phyloP scores from a whole-genome alignment of 2,888 invertebrate genomes.

The Drosophila lutescens region DNA sequence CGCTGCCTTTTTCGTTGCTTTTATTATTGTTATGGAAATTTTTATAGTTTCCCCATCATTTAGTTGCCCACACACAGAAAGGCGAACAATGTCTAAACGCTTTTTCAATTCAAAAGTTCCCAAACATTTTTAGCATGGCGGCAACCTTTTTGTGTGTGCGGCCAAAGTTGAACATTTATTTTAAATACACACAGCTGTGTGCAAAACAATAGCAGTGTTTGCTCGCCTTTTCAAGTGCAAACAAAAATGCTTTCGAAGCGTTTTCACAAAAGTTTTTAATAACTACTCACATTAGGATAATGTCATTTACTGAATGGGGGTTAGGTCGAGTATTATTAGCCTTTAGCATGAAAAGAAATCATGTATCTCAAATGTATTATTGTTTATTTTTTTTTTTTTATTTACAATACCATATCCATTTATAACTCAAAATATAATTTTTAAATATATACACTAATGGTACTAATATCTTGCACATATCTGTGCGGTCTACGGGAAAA shows the following conservation, averaged over 20 bases:
- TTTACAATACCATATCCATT: no score
- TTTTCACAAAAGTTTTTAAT: neutral
- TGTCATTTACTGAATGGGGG: neutral
- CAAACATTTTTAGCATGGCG: slow-evolving; percentile 48
- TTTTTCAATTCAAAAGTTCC: slow-evolving; percentile 68
- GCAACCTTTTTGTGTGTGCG: slow-evolving; percentile 37
- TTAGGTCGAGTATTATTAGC: no score
- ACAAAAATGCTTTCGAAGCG: neutral
- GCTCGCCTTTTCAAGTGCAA: neutral
- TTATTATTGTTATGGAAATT: slow-evolving; percentile 78
- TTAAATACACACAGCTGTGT: slow-evolving; percentile 36
- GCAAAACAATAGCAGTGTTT: slow-evolving; percentile 6
- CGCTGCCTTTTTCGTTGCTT: slow-evolving; percentile 52
- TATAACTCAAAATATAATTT: no score
- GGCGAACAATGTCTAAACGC: slow-evolving; percentile 56
- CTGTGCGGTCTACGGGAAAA: slow-evolving; percentile 51
- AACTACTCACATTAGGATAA: neutral
- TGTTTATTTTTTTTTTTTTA: no score
- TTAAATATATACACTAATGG: no score
- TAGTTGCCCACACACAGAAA: slow-evolving; percentile 48
- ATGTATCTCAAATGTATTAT: no score
- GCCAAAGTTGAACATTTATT: slow-evolving; percentile 73
- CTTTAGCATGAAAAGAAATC: no score
- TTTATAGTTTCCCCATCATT: slow-evolving; percentile 79
- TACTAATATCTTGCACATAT: neutral